A percentile compares a stretch with the other conserved stretches of the same genome.
Evolutionary conservation across 2,113 vertebrate genomes (phyloP).

Genomic region (Peromyscus leucopus): DNA sequence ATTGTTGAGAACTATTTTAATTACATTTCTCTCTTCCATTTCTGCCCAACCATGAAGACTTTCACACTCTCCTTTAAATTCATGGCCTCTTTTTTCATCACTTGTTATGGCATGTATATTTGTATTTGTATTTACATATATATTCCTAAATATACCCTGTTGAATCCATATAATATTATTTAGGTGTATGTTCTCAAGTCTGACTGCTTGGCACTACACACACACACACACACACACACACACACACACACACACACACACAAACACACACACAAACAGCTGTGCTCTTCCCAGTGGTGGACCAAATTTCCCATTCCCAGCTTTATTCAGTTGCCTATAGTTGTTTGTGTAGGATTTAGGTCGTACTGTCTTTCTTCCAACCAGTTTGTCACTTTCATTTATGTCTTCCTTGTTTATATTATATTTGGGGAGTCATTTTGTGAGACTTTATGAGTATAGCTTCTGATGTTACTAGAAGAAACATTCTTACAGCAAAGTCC

Average conservation of each 20-base stretch:
- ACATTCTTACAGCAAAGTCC: neutral
- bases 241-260: neutral
- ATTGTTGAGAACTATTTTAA: neutral
- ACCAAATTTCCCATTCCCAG: neutral
- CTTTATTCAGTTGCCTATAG: neutral
- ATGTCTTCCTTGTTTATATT: neutral
- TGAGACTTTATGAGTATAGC: neutral
- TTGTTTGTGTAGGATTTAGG: neutral
- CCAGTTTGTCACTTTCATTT: neutral
- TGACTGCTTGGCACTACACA: neutral
- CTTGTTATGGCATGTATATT: neutral
- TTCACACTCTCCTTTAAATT: neutral
- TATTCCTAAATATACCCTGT: neutral
- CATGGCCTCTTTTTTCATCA: neutral
- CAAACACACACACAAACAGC: neutral
- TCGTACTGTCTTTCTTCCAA: neutral
- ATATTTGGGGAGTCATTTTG: neutral
- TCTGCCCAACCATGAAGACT: neutral
- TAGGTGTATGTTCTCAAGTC: neutral
- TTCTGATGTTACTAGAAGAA: neutral
- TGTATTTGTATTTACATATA: neutral
- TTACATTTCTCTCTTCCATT: neutral
- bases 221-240: no score
- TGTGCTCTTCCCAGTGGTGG: neutral
- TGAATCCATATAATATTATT: neutral